Evolutionary conservation across 1,140 invertebrate genomes (phyloP).

Genomic region (Tetramorium alpestre): DNA sequence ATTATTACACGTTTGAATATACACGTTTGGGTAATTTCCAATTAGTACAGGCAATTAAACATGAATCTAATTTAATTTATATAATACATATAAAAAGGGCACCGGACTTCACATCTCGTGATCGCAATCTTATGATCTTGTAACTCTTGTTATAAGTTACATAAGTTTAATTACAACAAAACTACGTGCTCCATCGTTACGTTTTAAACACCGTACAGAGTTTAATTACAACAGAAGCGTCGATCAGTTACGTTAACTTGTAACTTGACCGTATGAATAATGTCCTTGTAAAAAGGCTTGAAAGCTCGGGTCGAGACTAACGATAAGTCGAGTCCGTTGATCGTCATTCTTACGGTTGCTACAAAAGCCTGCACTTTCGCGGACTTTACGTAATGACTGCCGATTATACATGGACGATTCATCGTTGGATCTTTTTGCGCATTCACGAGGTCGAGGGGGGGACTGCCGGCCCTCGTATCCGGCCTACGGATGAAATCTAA

Average conservation of each 20-base stretch:
- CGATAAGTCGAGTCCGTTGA: not conserved
- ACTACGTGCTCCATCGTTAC: not conserved
- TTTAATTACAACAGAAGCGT: slow-evolving; percentile 16
- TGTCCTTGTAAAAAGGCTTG: not conserved
- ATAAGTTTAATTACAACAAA: slow-evolving; percentile 22
- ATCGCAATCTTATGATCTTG: not conserved
- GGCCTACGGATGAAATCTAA: slow-evolving; percentile 26
- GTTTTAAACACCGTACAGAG: not conserved
- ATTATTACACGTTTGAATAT: not conserved
- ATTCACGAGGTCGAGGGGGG: no score
- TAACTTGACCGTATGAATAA: not conserved
- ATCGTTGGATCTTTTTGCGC: slow-evolving; percentile 14
- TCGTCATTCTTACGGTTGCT: slow-evolving; percentile 1
- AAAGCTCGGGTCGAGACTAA: not conserved
- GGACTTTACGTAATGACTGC: slow-evolving; percentile 30
- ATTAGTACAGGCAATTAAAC: not conserved
- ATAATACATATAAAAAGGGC: not conserved
- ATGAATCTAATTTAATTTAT: not conserved
- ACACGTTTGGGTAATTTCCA: not conserved
- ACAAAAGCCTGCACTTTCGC: slow-evolving; percentile 37
- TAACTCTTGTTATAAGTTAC: not conserved
- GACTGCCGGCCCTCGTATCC: not conserved
- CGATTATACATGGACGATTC: not conserved
- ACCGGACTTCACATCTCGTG: not conserved
- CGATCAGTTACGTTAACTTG: not conserved